Percentiles rank a stretch among this genome's conserved stretches.
These are phyloP conservation scores for Gallinago media DNA, from an alignment of 2,113 vertebrate genomes.

Conservation along the genomic window DNA sequence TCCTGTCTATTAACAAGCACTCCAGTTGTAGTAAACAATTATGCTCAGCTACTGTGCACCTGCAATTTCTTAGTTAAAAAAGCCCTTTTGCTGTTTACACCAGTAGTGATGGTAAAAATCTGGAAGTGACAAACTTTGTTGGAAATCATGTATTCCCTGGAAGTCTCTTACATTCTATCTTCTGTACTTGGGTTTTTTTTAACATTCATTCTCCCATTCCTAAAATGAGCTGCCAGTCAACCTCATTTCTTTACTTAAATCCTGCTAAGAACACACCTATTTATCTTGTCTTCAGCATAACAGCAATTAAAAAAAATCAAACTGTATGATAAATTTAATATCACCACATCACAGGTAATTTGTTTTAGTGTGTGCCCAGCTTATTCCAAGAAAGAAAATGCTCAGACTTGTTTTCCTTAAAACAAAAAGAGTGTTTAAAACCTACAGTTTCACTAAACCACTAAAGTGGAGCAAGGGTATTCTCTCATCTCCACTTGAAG, in stretches of 20 bases:
- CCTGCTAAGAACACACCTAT: not conserved
- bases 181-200: rapidly evolving
- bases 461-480: not conserved
- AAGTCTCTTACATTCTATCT: not conserved
- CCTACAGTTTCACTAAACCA: not conserved
- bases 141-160: not conserved
- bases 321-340: not conserved
- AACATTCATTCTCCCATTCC: not conserved
- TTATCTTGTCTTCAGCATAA: not conserved
- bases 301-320: not conserved
- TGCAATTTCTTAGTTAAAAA: not conserved
- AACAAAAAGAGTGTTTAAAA: not conserved
- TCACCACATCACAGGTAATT: not conserved
- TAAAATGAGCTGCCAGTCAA: not conserved
- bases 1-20: not conserved
- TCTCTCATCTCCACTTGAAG: not conserved
- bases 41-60: not conserved
- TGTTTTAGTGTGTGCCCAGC: not conserved
- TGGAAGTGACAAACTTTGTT: not conserved
- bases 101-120: not conserved
- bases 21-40: not conserved
- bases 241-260: not conserved
- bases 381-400: not conserved
- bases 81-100: not conserved
- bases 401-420: not conserved